These are phyloP conservation scores for Aphelinus atriplicis DNA, from an alignment of 1,140 invertebrate genomes.

Conservation along the genomic window DNA sequence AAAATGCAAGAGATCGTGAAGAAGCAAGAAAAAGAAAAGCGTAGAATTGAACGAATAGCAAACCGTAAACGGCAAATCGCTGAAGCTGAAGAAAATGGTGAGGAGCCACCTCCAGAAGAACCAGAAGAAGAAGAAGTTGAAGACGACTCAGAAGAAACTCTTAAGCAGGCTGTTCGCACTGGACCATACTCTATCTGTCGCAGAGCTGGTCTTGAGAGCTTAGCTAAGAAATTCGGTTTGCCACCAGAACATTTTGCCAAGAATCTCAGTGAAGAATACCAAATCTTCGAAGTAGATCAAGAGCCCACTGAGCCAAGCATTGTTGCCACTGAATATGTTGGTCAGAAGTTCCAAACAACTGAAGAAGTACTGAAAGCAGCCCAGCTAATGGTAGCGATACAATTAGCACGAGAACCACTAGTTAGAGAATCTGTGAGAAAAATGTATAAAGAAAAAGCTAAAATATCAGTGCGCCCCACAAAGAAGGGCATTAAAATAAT, in stretches of 20 bases:
- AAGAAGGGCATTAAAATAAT: slow-evolving; percentile 93
- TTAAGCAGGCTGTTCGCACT: slow-evolving; percentile 87
- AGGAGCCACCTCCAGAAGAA: slow-evolving; percentile 64
- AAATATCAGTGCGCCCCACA: slow-evolving; percentile 84
- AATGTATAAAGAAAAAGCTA: slow-evolving; percentile 91
- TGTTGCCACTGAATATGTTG: slow-evolving; percentile 78
- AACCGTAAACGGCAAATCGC: slow-evolving; percentile 61
- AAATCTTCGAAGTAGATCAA: slow-evolving; percentile 96
- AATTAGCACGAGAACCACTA: slow-evolving; percentile 90
- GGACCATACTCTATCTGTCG: slow-evolving; percentile 89
- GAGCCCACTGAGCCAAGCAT: slow-evolving; percentile 82
- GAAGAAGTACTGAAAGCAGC: slow-evolving; percentile 87
- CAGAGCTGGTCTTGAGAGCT: slow-evolving; percentile 83
- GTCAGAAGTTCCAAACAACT: slow-evolving; percentile 68
- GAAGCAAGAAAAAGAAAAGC: slow-evolving; percentile 70
- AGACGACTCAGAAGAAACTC: slow-evolving; percentile 69
- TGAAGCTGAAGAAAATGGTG: slow-evolving; percentile 73
- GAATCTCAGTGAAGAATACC: slow-evolving; percentile 96
- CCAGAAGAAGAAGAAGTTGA: slow-evolving; percentile 66
- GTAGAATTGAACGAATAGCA: slow-evolving; percentile 62
- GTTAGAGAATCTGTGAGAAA: slow-evolving; percentile 87
- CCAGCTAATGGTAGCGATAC: slow-evolving; percentile 93
- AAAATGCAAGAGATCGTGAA: slow-evolving; percentile 80
- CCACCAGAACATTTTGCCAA: slow-evolving; percentile 96
- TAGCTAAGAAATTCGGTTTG: slow-evolving; percentile 94